Base-by-base conservation (phyloP, 2,113 vertebrate species). In the Caranx ignobilis region DNA sequence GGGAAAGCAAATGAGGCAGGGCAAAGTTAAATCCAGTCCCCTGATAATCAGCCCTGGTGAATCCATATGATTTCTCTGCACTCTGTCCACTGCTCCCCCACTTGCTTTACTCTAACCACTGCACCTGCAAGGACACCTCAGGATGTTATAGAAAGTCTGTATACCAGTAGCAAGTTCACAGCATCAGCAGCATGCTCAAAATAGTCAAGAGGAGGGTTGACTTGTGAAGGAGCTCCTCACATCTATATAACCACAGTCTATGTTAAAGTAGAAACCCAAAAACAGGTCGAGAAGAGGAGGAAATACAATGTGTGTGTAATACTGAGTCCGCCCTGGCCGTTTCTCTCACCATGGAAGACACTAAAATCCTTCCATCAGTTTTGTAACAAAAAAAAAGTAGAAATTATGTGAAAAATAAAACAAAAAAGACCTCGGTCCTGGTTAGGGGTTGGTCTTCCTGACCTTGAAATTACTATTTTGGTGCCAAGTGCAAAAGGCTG, bases 21-120 rank as follows among this genome's bases (percentile, higher is more conserved):
- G 59, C 31, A 76, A 66, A 81, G 48, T 70, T 63, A 26, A 45
- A 76, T 88, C 62, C 32, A 75, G 69, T 59, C 67, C 21, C 34
- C 12, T 79, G 54, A 71, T 62, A 73, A 61, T 75, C 47, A 55
- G 6, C 16, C 6, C 11, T 21, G 60, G 41, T 59, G 62, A 56
- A 61, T 19, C 16, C 21, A 13, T 56, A 34, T 19, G 65, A 57
- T 39, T 26, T 54, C 12, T 9, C 2, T 16, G 18, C 31, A 72
- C 39, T 56, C 39, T 62, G 67, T 62, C 35, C 32, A 37, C 55
- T 71, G 48, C 12, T 62, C 26, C 10, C 62, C 26, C 34, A 41
- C 11, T 48, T 11, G n/a, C 16, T 41, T 47, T n/a, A 57, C 31
- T 62, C 50, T 70, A 34, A 70, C 71, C 11, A 63, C 16, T 61